phyloP scores from a whole-genome alignment of 2,888 invertebrate genomes.

The Macrophya annulata region DNA sequence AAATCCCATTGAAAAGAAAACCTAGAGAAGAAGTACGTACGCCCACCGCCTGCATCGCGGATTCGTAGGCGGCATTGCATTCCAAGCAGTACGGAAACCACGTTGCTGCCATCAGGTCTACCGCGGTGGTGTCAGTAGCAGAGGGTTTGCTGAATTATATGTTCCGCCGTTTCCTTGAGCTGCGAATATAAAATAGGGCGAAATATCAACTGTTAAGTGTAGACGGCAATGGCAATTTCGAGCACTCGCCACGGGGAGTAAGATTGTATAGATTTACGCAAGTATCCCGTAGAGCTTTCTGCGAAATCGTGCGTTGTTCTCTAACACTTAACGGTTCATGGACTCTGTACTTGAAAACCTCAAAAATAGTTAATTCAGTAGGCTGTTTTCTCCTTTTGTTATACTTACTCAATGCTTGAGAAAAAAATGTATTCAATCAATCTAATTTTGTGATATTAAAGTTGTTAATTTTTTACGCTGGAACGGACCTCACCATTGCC shows the following conservation, averaged over 20 bases:
- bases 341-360: not conserved
- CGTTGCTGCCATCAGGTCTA: constrained; percentile 21
- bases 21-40: constrained; percentile 35
- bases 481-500: not conserved
- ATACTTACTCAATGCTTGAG: not conserved
- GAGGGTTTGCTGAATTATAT: constrained; percentile 44
- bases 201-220: constrained; percentile 39
- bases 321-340: constrained; percentile 10
- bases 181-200: constrained; percentile 45
- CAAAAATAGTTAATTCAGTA: not conserved
- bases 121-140: constrained; percentile 32
- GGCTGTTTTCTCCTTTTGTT: not conserved
- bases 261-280: constrained; percentile 23
- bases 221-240: not conserved
- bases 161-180: constrained; percentile 41
- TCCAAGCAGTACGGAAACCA: constrained; percentile 46
- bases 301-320: constrained; percentile 29
- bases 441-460: not conserved
- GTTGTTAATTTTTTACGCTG: constrained; percentile 9
- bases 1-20: constrained; percentile 42
- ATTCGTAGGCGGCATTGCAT: constrained; percentile 47
- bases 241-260: constrained; percentile 18
- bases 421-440: not conserved
- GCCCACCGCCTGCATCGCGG: constrained; percentile 42
- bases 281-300: constrained; percentile 10